Evolutionary conservation across 2,797 vertebrate genomes (phyloP).

Genomic region (Molossus alvarezi): DNA sequence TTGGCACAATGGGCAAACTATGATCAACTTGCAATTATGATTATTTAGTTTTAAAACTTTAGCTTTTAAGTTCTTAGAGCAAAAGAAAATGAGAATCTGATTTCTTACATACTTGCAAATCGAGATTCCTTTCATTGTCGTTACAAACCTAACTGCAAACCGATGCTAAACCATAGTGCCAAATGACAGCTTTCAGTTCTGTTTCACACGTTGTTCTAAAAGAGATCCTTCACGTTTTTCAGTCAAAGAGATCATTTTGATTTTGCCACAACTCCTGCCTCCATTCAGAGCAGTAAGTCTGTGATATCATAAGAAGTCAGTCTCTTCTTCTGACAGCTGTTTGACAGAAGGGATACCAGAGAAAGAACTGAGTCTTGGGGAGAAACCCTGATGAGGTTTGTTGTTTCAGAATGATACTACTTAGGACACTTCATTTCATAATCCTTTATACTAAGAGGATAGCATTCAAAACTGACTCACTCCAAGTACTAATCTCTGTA

Average conservation of each 20-base stretch:
- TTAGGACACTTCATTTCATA: constrained; percentile 49
- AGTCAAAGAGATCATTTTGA: constrained; percentile 76
- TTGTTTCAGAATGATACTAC: constrained; percentile 37
- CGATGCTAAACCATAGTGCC: constrained; percentile 76
- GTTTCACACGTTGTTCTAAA: constrained; percentile 80
- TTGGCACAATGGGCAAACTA: constrained; percentile 71
- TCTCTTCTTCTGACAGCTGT: not conserved
- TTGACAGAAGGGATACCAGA: constrained; percentile 40
- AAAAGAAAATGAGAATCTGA: constrained; percentile 71
- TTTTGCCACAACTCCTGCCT: constrained; percentile 60
- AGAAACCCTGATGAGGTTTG: not conserved
- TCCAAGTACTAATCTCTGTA: not conserved
- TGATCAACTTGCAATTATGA: constrained; percentile 62
- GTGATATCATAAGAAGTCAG: constrained; percentile 31
- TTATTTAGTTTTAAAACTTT: constrained; percentile 71
- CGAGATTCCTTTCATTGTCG: constrained; percentile 69
- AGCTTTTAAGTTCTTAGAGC: constrained; percentile 69
- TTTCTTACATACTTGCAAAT: constrained; percentile 61
- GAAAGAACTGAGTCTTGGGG: constrained; percentile 7
- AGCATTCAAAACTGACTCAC: constrained; percentile 3
- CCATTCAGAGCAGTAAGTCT: constrained; percentile 43
- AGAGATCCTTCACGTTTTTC: constrained; percentile 79
- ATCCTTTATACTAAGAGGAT: not conserved
- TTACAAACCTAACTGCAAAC: constrained; percentile 79
- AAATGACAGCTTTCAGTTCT: constrained; percentile 76